Evolutionary conservation across 2,113 vertebrate species (phyloP).

Genomic region (Takifugu flavidus): DNA sequence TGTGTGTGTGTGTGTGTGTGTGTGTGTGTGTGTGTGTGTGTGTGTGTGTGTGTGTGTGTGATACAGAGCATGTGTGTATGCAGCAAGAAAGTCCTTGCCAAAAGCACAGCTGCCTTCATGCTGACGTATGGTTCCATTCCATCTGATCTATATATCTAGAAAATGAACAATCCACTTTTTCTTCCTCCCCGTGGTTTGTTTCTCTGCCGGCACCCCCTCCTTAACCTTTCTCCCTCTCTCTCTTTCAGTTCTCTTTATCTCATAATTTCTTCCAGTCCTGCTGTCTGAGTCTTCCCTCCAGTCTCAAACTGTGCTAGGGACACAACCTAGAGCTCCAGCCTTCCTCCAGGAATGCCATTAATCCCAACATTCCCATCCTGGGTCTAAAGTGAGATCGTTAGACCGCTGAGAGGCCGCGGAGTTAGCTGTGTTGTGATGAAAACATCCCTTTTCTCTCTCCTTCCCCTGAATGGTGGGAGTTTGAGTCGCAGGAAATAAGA

Average conservation of each 20-base stretch:
- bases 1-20: constrained; percentile 31
- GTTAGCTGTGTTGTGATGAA: constrained; percentile 58
- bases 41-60: constrained; percentile 24
- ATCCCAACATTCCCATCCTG: constrained; percentile 58
- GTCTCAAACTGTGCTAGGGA: constrained; percentile 63
- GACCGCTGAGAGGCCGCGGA: constrained; percentile 36
- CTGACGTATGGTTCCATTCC: constrained; percentile 71
- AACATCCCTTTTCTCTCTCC: constrained; percentile 40
- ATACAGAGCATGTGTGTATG: constrained; percentile 31
- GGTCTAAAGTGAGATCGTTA: constrained; percentile 74
- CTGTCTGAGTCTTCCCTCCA: constrained; percentile 53
- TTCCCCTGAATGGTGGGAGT: constrained; percentile 40
- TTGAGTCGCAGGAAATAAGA: not conserved
- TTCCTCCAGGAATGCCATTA: constrained; percentile 57
- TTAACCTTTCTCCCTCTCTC: constrained; percentile 23
- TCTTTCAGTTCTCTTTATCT: constrained; percentile 50
- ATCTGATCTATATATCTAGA: constrained; percentile 82
- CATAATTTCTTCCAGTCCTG: constrained; percentile 72
- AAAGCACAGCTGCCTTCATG: constrained; percentile 76
- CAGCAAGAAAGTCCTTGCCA: constrained; percentile 73
- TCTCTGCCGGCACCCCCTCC: constrained; percentile 51
- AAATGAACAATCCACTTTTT: constrained; percentile 65
- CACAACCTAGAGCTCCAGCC: constrained; percentile 60
- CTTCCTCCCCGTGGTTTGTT: constrained; percentile 65
- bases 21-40: constrained; percentile 24